phyloP scores from a whole-genome alignment of 2,113 vertebrate genomes.

The Pluvianellus socialis region DNA sequence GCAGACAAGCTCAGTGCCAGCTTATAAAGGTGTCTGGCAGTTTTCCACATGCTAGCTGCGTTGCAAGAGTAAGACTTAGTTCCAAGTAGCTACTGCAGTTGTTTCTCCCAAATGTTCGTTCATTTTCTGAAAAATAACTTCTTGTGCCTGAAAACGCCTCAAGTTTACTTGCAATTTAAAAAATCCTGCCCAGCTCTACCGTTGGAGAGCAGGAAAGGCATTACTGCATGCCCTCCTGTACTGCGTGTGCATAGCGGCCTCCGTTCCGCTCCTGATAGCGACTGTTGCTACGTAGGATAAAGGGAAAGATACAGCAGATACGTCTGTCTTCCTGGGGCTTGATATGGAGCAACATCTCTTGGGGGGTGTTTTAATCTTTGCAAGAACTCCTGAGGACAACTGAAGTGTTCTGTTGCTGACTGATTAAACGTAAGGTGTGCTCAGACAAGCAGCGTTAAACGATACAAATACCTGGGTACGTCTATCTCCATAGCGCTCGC shows the following conservation, averaged over 20 bases:
- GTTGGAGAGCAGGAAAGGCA: not conserved
- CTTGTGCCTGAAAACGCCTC: not conserved
- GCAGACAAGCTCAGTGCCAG: not conserved
- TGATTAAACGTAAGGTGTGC: not conserved
- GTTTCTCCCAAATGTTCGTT: not conserved
- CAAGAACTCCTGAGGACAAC: not conserved
- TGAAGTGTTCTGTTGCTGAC: not conserved
- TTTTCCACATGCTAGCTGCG: not conserved
- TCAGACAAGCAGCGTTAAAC: not conserved
- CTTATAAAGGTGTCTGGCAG: not conserved
- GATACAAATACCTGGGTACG: not conserved
- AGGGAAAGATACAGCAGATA: not conserved
- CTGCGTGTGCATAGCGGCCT: rapidly evolving
- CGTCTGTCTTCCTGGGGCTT: not conserved
- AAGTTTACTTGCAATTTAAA: not conserved
- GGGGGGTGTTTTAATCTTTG: not conserved
- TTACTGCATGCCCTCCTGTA: not conserved
- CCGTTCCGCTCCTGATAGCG: rapidly evolving
- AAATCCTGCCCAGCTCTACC: not conserved
- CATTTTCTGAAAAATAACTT: not conserved
- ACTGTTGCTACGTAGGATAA: rapidly evolving
- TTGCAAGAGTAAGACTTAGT: not conserved
- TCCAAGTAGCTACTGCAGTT: not conserved
- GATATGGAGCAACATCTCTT: not conserved
- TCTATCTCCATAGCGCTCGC: not conserved